Evolutionary conservation across 2,888 invertebrate species (phyloP).

Genomic region (Elaeidobius kamerunicus): DNA sequence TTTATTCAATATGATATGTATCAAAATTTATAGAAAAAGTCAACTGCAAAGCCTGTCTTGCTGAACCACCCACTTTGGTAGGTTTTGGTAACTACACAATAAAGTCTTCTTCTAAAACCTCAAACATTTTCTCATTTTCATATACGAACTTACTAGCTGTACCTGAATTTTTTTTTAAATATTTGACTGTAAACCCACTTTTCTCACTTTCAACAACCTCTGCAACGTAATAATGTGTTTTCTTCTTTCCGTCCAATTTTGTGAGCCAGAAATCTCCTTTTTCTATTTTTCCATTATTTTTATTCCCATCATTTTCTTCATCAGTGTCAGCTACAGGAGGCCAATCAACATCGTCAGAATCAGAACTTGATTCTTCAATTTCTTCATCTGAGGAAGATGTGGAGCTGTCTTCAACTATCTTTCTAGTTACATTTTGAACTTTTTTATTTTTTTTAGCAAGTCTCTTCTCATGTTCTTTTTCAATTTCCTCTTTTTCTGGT

Average conservation of each 20-base stretch:
- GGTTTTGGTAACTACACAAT: constrained; percentile 7
- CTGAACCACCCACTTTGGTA: constrained; percentile 1
- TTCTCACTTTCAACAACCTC: constrained; percentile 3
- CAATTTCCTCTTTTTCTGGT: constrained; percentile 4
- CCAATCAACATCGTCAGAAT: constrained; percentile 6
- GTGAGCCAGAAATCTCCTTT: constrained; percentile 5
- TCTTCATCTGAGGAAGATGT: constrained; percentile 1
- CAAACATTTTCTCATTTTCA: constrained; percentile 4
- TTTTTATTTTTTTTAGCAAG: not conserved
- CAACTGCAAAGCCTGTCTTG: constrained; percentile 9
- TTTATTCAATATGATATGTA: constrained; percentile 5
- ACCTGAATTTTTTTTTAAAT: not conserved
- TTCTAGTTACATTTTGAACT: not conserved
- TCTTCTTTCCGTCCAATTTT: not conserved
- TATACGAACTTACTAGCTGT: constrained; percentile 1
- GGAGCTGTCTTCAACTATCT: not conserved
- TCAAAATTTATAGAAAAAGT: constrained; percentile 3
- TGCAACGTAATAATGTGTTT: constrained; percentile 10
- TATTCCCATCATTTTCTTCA: not conserved
- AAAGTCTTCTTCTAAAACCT: not conserved
- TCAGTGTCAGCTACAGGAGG: not conserved
- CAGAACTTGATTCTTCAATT: not conserved
- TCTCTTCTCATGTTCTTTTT: not conserved
- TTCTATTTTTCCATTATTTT: not conserved
- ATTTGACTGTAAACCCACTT: not conserved